phyloP scores from a whole-genome alignment of 92 coral and sea anemone species.

The Zoanthus sociatus region DNA sequence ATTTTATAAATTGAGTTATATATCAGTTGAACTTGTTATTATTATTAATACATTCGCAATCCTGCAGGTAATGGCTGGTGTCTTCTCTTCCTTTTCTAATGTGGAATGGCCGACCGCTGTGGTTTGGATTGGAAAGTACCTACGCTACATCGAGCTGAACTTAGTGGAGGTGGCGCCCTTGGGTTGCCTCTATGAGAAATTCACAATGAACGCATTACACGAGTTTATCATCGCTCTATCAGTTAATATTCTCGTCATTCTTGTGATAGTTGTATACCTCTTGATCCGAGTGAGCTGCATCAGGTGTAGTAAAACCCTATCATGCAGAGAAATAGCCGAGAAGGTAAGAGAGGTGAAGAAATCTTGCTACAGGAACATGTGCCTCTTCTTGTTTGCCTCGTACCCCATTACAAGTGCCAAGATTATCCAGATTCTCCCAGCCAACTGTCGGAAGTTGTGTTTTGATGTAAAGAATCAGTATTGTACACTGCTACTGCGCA shows the following conservation, averaged over 20 bases:
- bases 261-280: slow-evolving; percentile 30
- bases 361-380: slow-evolving; percentile 57
- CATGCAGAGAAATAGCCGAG: slow-evolving; percentile 16
- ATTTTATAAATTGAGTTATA: too few relatives aligned
- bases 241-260: slow-evolving; percentile 31
- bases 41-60: too few relatives aligned
- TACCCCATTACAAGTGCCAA: slow-evolving; percentile 65
- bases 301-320: slow-evolving; percentile 1
- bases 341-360: slow-evolving; percentile 17
- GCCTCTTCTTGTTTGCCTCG: slow-evolving; percentile 63
- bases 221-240: slow-evolving; percentile 53
- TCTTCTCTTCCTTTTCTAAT: slow-evolving; percentile 60
- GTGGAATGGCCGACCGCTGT: slow-evolving; percentile 64
- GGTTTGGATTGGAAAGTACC: slow-evolving; percentile 64
- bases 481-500: slow-evolving; percentile 50
- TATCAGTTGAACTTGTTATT: too few relatives aligned
- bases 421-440: slow-evolving; percentile 65
- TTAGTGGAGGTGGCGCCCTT: slow-evolving; percentile 62
- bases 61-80: slow-evolving; percentile 66
- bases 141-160: slow-evolving; percentile 61
- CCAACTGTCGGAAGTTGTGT: slow-evolving; percentile 60
- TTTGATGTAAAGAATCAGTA: slow-evolving; percentile 21
- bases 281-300: slow-evolving; percentile 41
- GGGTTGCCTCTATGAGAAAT: slow-evolving; percentile 39
- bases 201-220: slow-evolving; percentile 56